Base-by-base conservation (phyloP, 2,888 invertebrate species). In the Argyresthia albistria region DNA sequence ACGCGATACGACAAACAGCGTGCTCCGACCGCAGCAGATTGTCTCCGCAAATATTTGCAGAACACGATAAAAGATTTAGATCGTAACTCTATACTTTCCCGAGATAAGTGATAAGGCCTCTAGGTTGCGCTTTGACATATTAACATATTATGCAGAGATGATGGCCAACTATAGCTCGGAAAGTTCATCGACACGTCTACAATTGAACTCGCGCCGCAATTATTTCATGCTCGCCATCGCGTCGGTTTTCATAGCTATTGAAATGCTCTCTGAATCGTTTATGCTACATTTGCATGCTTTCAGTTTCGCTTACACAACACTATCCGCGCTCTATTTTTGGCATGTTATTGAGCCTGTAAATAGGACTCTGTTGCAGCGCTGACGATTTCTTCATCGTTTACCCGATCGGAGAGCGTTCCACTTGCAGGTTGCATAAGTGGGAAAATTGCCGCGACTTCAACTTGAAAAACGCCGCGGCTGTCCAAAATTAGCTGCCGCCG, bases 51-150 rank as follows among this genome's bases (percentile, higher is more conserved):
- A 82, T 79, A 80, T 80, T 80, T 67, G 72, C 60, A 61, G 61
- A 65, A 60, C 46, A 51, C 67, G 80, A 80, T 80, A 81, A 79
- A 65, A 61, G 65, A 66, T 70, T 67, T 69, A 77, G 80, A 81
- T 81, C 81, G 78, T 81, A 80, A 81, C 80, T 80, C 80, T 81
- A 71, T 80, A 75, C 77, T 80, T 76, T 76, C 66, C 59, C 61
- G 70, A 60, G 77, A 77, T 78, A 77, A 70, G 67, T 35, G 50
- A 50, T 48, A 48, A 36, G 48, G 14, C 48, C 48, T 39, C 48
- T 37, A 1, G 9, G n/a, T 47, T 47, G 10, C 14, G 15, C 15
- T 15, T 35, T 47, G 35, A 47, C 25, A 35, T 25, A n/a, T n/a
- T n/a, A n/a, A n/a, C n/a, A n/a, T n/a, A n/a, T n/a, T n/a, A 25